Evolutionary conservation across 2,888 invertebrate genomes (phyloP).

Genomic region (Tenthredo distinguenda): DNA sequence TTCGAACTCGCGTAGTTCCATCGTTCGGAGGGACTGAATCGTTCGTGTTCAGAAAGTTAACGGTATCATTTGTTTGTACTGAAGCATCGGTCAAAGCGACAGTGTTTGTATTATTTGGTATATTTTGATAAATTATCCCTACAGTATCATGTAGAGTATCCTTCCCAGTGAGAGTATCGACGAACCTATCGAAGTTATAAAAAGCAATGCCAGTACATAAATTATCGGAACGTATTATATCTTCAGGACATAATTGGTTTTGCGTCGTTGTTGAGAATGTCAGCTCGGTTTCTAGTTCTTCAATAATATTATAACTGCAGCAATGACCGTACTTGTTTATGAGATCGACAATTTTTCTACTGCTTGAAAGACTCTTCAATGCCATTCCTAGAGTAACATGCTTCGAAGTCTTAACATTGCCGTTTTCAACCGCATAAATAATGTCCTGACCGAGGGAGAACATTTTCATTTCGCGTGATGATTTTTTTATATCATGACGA

Average conservation of each 20-base stretch:
- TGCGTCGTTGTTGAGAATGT: background rate
- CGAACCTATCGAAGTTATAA: slow-evolving; percentile 61
- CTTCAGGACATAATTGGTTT: slow-evolving; percentile 63
- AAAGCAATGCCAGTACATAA: slow-evolving; percentile 63
- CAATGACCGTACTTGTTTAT: slow-evolving; percentile 61
- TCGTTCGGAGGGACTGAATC: background rate
- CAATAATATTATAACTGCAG: slow-evolving; percentile 60
- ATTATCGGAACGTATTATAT: slow-evolving; percentile 60
- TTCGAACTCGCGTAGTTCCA: background rate
- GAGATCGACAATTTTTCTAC: slow-evolving; percentile 63
- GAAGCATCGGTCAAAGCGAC: slow-evolving; percentile 19
- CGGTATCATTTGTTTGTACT: background rate
- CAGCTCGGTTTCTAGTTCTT: slow-evolving; percentile 57
- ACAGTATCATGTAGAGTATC: slow-evolving; percentile 58
- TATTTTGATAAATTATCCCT: slow-evolving; percentile 56
- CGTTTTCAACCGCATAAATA: slow-evolving; percentile 63
- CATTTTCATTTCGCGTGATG: background rate
- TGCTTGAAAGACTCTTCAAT: slow-evolving; percentile 63
- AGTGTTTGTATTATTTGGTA: slow-evolving; percentile 34
- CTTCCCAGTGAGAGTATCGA: slow-evolving; percentile 59
- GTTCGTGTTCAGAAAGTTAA: background rate
- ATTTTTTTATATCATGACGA: background rate
- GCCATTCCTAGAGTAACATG: slow-evolving; percentile 63
- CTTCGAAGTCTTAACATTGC: slow-evolving; percentile 62
- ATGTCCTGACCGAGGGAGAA: slow-evolving; percentile 56